phyloP scores from a whole-genome alignment of 2,888 invertebrate species.

The Lomographa bimaculata region DNA sequence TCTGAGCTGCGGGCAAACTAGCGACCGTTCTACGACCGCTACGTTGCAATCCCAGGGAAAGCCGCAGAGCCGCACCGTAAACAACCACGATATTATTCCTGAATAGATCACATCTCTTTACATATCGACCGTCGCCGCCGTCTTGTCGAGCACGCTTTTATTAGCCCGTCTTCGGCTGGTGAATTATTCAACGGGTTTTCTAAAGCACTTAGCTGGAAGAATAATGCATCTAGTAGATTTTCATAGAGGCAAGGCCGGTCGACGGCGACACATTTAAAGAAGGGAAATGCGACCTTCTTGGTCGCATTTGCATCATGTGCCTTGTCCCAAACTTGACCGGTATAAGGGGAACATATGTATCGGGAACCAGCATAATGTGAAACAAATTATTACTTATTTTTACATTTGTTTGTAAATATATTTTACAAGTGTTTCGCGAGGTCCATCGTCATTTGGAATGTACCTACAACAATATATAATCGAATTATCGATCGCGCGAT shows the following conservation, averaged over 20 bases:
- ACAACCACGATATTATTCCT: conserved; percentile 70
- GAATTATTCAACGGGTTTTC: conserved; percentile 74
- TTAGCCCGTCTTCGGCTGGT: conserved; percentile 64
- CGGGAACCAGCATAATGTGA: too few relatives aligned
- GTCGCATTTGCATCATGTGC: conserved; percentile 56
- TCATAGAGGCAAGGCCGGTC: conserved; percentile 53
- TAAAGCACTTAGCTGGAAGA: conserved; percentile 71
- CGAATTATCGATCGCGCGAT: too few relatives aligned
- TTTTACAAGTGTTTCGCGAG: too few relatives aligned
- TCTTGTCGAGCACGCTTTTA: conserved; percentile 72
- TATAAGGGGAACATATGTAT: conserved; percentile 31
- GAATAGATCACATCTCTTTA: conserved; percentile 72
- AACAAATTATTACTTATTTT: too few relatives aligned
- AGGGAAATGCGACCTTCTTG: too few relatives aligned
- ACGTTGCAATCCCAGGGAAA: conserved; percentile 46
- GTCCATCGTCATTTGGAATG: too few relatives aligned
- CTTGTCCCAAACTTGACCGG: conserved; percentile 48
- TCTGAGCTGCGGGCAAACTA: conserved; percentile 58
- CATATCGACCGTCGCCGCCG: conserved; percentile 64
- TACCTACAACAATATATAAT: too few relatives aligned
- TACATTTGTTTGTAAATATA: too few relatives aligned
- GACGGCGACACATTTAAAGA: conserved; percentile 49
- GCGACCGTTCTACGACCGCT: conserved; percentile 36
- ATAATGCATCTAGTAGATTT: conserved; percentile 72
- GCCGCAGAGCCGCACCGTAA: conserved; percentile 48